These are phyloP conservation scores for Ceyx cyanopectus DNA, from an alignment of 2,113 vertebrate species.

Conservation along the genomic window DNA sequence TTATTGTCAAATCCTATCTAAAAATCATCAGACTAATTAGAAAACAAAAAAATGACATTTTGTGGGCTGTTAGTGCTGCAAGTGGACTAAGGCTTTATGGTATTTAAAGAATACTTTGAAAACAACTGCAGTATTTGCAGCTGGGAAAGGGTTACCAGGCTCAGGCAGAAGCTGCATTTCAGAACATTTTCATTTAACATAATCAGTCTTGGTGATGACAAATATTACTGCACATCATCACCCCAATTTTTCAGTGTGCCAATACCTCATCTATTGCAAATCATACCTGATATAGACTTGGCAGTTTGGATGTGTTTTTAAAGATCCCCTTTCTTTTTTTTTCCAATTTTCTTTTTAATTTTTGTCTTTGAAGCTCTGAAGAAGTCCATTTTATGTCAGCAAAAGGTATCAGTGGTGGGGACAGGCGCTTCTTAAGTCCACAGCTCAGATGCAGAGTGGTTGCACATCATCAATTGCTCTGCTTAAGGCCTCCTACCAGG, in stretches of 20 bases:
- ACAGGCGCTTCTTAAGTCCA: neutral
- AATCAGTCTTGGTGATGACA: constrained; percentile 32
- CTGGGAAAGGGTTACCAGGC: neutral
- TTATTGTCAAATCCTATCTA: constrained; percentile 44
- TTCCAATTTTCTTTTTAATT: neutral
- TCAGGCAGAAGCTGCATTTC: constrained; percentile 29
- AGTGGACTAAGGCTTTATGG: constrained; percentile 52
- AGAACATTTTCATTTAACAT: constrained; percentile 36
- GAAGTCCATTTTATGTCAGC: neutral
- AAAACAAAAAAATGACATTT: constrained; percentile 71
- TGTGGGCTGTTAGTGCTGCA: constrained; percentile 52
- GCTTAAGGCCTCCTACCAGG: neutral
- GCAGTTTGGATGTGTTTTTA: neutral
- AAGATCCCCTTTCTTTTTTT: constrained; percentile 35
- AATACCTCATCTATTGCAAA: constrained; percentile 47
- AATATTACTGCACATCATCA: constrained; percentile 45
- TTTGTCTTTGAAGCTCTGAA: constrained; percentile 9
- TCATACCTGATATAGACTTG: neutral
- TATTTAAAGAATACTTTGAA: constrained; percentile 60
- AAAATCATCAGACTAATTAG: constrained; percentile 66
- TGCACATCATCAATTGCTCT: neutral
- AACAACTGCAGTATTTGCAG: constrained; percentile 51
- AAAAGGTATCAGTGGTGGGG: neutral
- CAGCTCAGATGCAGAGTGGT: neutral
- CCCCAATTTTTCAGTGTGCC: constrained; percentile 49